These are phyloP conservation scores for Myotis yumanensis DNA, from an alignment of 2,113 vertebrate genomes.

Conservation along the genomic window DNA sequence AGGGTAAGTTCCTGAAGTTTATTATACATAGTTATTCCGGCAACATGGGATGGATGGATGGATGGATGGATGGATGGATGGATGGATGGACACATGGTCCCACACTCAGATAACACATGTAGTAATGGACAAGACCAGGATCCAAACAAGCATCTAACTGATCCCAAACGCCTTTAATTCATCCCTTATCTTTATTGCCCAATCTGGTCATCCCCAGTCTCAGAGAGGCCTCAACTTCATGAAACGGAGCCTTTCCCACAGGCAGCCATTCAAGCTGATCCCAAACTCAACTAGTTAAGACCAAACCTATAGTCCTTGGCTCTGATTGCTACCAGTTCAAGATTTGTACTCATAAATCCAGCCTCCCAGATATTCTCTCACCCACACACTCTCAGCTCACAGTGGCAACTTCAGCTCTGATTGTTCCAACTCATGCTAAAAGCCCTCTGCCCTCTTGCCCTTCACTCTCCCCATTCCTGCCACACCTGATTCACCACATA, in stretches of 20 bases:
- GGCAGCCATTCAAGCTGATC: background rate
- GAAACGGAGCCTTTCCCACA: background rate
- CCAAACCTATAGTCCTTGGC: background rate
- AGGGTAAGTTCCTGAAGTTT: background rate
- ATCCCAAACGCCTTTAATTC: background rate
- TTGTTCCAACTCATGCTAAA: background rate
- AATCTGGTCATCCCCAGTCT: background rate
- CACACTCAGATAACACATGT: background rate
- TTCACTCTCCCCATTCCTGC: no score
- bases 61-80: background rate
- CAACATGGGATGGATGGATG: background rate
- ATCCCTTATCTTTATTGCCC: background rate
- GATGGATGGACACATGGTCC: background rate
- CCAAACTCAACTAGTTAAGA: background rate
- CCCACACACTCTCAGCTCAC: background rate
- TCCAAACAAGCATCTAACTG: background rate
- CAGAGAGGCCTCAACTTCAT: background rate
- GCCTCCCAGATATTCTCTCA: no score
- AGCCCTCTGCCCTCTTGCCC: background rate
- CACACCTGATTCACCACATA: constrained; percentile 81
- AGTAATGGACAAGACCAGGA: background rate
- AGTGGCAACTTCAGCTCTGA: background rate
- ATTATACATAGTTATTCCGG: background rate
- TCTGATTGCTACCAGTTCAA: background rate
- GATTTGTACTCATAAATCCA: background rate